Percentiles rank a stretch among this genome's conserved stretches.
phyloP scores from a whole-genome alignment of 2,797 vertebrate genomes.

The Tadarida brasiliensis region DNA sequence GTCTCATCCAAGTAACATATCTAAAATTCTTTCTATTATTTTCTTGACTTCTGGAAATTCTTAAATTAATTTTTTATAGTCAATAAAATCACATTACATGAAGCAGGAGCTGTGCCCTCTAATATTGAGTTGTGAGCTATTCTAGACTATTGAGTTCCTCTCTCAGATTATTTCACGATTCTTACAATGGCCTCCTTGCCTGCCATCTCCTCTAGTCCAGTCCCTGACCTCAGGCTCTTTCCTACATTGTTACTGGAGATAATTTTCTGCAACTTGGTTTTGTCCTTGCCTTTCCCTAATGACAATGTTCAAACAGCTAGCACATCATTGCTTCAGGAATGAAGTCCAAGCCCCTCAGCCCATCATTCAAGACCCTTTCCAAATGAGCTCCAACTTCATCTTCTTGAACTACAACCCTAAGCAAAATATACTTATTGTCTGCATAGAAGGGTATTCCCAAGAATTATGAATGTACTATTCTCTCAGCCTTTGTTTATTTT shows the following conservation, averaged over 20 bases:
- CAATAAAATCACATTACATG: background rate
- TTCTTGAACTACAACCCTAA: background rate
- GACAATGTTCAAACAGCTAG: background rate
- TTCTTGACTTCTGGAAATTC: background rate
- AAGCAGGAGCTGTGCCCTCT: background rate
- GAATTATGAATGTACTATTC: background rate
- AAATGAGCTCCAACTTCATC: background rate
- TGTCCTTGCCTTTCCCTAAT: background rate
- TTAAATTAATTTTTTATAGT: background rate
- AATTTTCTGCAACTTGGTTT: background rate
- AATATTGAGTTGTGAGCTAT: background rate
- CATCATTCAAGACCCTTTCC: background rate
- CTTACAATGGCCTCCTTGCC: background rate
- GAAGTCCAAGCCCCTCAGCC: background rate
- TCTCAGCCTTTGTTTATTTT: background rate
- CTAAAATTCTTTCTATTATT: background rate
- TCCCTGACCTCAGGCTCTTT: background rate
- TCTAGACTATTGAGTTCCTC: background rate
- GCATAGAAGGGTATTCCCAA: background rate
- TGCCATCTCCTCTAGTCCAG: background rate
- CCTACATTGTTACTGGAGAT: background rate
- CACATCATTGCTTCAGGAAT: background rate
- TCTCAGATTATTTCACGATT: background rate
- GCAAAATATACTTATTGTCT: background rate
- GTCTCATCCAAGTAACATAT: background rate